These are phyloP conservation scores for Aptenodytes patagonicus DNA, from an alignment of 2,113 vertebrate genomes.

Conservation along the genomic window DNA sequence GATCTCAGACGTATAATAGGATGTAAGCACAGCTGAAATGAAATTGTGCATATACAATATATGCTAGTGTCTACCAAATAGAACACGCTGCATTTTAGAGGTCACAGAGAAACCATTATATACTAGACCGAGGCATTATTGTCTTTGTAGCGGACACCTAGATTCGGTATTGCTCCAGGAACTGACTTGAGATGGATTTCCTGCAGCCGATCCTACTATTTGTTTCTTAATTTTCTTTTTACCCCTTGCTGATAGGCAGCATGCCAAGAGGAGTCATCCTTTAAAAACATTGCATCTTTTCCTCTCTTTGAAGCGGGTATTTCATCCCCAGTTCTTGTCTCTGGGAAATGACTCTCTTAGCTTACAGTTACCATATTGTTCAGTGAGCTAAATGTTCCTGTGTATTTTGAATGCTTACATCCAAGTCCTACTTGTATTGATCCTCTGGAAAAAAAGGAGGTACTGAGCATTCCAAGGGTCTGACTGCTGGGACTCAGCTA, in stretches of 20 bases:
- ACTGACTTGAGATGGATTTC: neutral
- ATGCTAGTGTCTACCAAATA: neutral
- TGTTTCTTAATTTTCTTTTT: neutral
- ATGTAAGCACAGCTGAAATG: neutral
- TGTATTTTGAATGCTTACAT: neutral
- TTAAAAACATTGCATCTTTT: neutral
- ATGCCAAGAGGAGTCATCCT: neutral
- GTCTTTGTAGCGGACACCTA: neutral
- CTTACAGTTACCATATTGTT: neutral
- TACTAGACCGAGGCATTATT: neutral
- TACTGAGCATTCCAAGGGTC: neutral
- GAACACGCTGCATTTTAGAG: neutral
- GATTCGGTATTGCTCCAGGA: neutral
- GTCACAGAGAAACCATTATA: neutral
- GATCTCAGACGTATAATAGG: neutral
- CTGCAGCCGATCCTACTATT: neutral
- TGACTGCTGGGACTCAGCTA: neutral
- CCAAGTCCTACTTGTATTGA: neutral
- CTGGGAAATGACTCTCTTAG: neutral
- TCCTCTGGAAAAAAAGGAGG: neutral
- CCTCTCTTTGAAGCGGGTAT: neutral
- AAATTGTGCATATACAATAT: accelerated
- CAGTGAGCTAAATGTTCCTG: neutral
- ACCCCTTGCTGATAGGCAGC: neutral
- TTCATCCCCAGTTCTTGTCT: neutral